A percentile compares a stretch with the other conserved stretches of the same genome.
phyloP scores from a whole-genome alignment of 2,797 vertebrate species.

The Synaphobranchus kaupii region DNA sequence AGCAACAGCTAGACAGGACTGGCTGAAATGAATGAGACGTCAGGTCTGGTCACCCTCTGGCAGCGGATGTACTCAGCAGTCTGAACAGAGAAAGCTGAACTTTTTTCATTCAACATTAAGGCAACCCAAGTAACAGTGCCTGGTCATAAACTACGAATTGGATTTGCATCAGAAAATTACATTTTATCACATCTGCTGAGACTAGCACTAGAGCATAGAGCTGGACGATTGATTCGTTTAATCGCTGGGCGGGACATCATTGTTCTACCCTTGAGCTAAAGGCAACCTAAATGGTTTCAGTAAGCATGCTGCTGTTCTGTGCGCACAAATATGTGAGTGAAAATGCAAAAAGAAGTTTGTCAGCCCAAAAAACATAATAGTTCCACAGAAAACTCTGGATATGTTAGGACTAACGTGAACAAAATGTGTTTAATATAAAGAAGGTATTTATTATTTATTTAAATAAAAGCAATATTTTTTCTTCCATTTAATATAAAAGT shows the following conservation, averaged over 20 bases:
- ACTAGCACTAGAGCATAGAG: background rate
- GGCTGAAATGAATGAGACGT: background rate
- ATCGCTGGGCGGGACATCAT: background rate
- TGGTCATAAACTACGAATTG: slow-evolving; percentile 53
- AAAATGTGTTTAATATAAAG: background rate
- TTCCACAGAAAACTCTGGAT: background rate
- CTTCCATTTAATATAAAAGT: background rate
- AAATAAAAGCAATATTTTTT: background rate
- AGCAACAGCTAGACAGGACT: background rate
- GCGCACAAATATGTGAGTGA: no score
- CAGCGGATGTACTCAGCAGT: background rate
- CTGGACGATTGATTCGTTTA: background rate
- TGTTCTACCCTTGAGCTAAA: background rate
- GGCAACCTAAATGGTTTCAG: background rate
- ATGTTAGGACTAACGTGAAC: background rate
- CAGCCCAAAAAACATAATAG: background rate
- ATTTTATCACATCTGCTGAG: slow-evolving; percentile 36
- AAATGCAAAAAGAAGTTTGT: background rate
- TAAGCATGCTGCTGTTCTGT: background rate
- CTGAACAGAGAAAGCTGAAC: slow-evolving; percentile 3
- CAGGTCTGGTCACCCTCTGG: background rate
- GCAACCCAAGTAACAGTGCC: slow-evolving; percentile 36
- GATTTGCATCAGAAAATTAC: slow-evolving; percentile 54
- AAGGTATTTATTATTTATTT: background rate
- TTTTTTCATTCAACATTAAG: slow-evolving; percentile 25